Base-by-base conservation (phyloP, 2,888 invertebrate species). In the Hemistola chrysoprasaria region DNA sequence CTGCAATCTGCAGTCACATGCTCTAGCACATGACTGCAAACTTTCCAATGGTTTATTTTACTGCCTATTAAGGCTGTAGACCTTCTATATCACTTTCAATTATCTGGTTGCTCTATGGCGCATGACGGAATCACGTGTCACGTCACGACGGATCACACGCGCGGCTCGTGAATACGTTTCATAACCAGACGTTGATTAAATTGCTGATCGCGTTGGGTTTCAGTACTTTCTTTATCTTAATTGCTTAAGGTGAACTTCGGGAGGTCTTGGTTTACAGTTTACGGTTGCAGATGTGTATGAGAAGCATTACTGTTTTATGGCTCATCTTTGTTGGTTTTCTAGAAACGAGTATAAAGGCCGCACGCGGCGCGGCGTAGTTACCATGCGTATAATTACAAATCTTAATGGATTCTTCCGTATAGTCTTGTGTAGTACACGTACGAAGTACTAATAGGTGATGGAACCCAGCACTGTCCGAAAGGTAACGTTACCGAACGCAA, bases 121-220 rank as follows among this genome's bases (percentile, higher is more conserved):
- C 53, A 56, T 51, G 57, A 28, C 36, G 27, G 32, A 45, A 43
- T 70, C 74, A 74, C 75, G 72, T 77, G 77, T 62, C 34, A 11
- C 21, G 33, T 46, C 52, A n/a, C n/a, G 77, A 62, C 34, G 47
- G 57, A 64, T 70, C 76, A 78, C 70, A 67, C 65, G 48, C 53
- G 50, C 50, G 54, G 65, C 67, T 71, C 74, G 73, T 74, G 75
- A 59, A 16, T 2, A 4, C 16, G 47, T 39, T 41, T 35, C 37
- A 51, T 46, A 57, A 52, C 54, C 27, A 11, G 11, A 8, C 21
- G 40, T 34, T 42, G 39, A 46, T 42, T 42, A 34, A 26, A 39
- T 22, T 20, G 45, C 25, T 32, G 33, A 38, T 37, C 29, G 34
- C 16, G 26, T 34, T 29, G 30, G 34, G 36, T 48, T 46, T 46